These are phyloP conservation scores for Uropsilus gracilis DNA, from an alignment of 2,113 vertebrate species.

Conservation along the genomic window DNA sequence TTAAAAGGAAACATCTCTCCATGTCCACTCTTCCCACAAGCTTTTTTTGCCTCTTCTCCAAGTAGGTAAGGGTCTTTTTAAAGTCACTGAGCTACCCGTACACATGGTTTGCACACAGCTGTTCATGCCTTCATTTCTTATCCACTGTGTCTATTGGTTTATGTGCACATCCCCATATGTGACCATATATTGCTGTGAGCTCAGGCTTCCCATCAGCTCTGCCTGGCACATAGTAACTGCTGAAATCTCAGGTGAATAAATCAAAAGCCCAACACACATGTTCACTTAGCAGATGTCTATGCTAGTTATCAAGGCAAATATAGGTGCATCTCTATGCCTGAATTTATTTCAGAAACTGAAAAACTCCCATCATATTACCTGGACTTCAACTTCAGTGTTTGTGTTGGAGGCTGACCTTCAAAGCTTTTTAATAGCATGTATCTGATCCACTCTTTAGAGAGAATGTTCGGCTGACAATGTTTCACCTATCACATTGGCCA, in stretches of 20 bases:
- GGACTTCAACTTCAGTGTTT: not conserved
- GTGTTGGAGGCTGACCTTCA: not conserved
- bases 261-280: not conserved
- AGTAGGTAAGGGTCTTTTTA: not conserved
- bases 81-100: not conserved
- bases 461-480: not conserved
- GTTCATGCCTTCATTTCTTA: not conserved
- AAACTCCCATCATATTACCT: not conserved
- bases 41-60: not conserved
- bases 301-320: not conserved
- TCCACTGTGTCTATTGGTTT: not conserved
- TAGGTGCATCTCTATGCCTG: not conserved
- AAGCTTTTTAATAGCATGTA: not conserved
- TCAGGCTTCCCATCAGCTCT: not conserved
- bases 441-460: not conserved
- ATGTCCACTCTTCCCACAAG: not conserved
- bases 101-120: not conserved
- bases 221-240: not conserved
- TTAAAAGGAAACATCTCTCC: not conserved
- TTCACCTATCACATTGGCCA: not conserved
- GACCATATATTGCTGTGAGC: not conserved
- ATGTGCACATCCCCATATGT: not conserved
- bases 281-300: not conserved
- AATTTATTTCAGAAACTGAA: conserved; percentile 30
- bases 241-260: not conserved